Conservation (phyloP, 2,113 vertebrate species). For the Callipepla californica region DNA sequence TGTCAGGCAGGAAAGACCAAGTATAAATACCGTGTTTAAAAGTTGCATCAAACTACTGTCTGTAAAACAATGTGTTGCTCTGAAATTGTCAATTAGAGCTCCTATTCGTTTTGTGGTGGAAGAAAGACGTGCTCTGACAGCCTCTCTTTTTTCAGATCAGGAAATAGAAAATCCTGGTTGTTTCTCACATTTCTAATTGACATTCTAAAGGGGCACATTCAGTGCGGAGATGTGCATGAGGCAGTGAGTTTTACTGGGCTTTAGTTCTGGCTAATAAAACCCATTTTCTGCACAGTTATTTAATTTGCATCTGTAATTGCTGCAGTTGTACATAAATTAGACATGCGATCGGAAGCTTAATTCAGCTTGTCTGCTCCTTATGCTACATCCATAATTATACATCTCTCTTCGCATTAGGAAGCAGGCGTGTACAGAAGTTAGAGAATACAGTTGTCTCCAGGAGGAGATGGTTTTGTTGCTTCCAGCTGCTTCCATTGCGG, state of each 20-base stretch:
- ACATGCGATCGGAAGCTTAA: constrained; percentile 57
- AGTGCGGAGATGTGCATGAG: constrained; percentile 28
- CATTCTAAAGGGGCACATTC: constrained; percentile 31
- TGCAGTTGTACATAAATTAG: constrained; percentile 69
- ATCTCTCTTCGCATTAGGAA: not conserved
- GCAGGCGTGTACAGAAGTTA: not conserved
- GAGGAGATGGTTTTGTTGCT: not conserved
- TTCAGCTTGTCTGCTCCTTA: constrained; percentile 45
- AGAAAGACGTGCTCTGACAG: not conserved
- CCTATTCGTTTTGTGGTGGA: not conserved
- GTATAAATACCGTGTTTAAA: constrained; percentile 47
- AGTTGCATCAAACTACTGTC: not conserved
- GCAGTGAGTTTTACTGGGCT: constrained; percentile 49
- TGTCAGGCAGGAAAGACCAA: constrained; percentile 14
- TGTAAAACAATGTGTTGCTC: constrained; percentile 31
- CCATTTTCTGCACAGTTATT: constrained; percentile 68
- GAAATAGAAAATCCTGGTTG: not conserved
- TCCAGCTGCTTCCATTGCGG: not conserved
- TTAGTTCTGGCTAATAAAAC: constrained; percentile 72
- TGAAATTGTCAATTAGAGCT: constrained; percentile 43
- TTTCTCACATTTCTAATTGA: constrained; percentile 55
- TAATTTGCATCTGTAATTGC: constrained; percentile 67
- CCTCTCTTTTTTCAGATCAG: not conserved
- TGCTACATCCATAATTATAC: constrained; percentile 21
- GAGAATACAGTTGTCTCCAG: not conserved